These are phyloP conservation scores for Rotaria macrura DNA, from an alignment of 2,888 invertebrate species.

Conservation along the genomic window DNA sequence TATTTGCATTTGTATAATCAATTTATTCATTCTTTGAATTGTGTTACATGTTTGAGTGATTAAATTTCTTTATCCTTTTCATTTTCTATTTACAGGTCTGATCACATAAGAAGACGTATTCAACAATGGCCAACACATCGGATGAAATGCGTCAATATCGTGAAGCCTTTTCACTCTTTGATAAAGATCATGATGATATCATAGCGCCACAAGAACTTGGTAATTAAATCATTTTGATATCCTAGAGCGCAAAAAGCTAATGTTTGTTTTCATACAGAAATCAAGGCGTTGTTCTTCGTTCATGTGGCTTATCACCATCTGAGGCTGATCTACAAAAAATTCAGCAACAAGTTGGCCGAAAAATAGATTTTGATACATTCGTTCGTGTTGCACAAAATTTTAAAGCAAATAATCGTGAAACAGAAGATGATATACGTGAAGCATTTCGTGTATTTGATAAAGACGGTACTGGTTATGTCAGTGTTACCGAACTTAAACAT, in stretches of 20 bases:
- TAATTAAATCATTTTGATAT: too few relatives aligned
- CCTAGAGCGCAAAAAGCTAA: too few relatives aligned
- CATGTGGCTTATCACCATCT: constrained; percentile 6
- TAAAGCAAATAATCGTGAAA: neutral
- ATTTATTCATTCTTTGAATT: too few relatives aligned
- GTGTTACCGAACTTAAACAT: neutral
- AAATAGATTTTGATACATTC: constrained; percentile 15
- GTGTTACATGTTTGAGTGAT: neutral
- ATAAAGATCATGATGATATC: constrained; percentile 19
- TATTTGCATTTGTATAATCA: neutral
- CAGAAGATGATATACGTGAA: constrained; percentile 20
- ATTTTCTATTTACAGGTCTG: neutral
- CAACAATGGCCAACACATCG: neutral
- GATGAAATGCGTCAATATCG: constrained; percentile 13
- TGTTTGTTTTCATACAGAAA: neutral
- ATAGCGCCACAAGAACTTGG: constrained; percentile 8
- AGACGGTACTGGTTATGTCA: constrained; percentile 13
- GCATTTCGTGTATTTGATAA: constrained; percentile 18
- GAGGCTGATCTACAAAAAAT: constrained; percentile 11
- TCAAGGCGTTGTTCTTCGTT: constrained; percentile 15
- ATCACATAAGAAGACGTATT: neutral
- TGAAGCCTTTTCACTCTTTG: neutral
- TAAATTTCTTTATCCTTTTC: neutral
- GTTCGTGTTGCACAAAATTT: neutral
- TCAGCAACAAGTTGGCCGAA: constrained; percentile 3